Conservation (phyloP, 2,113 vertebrate species). For the Mastomys coucha region DNA sequence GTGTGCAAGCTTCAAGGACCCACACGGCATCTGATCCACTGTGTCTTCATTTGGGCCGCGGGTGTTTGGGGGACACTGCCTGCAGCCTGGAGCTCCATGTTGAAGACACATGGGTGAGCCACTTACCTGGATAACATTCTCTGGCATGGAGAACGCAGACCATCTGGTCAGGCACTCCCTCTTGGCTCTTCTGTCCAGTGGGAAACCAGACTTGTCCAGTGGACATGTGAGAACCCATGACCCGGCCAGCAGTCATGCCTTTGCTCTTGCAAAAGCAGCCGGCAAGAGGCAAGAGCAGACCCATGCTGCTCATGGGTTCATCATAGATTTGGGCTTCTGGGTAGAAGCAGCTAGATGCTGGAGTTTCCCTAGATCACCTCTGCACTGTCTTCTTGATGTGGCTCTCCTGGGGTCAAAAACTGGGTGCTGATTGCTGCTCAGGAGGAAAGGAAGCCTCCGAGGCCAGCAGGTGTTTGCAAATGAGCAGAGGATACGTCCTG, state of each 20-base stretch:
- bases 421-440: accelerated
- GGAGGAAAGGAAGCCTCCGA: neutral
- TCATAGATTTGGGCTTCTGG: neutral
- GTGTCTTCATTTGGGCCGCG: accelerated
- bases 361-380: neutral
- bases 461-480: neutral
- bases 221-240: accelerated
- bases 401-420: too few species aligned
- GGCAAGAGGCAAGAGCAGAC: accelerated
- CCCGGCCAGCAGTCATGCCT: accelerated
- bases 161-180: accelerated
- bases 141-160: accelerated
- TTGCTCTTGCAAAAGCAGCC: neutral
- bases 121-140: accelerated
- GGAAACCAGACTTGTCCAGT: accelerated
- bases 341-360: neutral
- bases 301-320: accelerated
- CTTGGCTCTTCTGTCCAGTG: neutral
- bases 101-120: accelerated
- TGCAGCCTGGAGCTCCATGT: accelerated
- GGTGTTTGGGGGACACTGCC: neutral
- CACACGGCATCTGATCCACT: accelerated
- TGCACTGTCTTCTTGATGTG: too few species aligned
- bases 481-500: accelerated
- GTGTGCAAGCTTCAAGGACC: neutral